Percentiles rank a stretch among this genome's conserved stretches.
Evolutionary conservation across 2,888 invertebrate species (phyloP).

Genomic region (Argyra leucocephala): DNA sequence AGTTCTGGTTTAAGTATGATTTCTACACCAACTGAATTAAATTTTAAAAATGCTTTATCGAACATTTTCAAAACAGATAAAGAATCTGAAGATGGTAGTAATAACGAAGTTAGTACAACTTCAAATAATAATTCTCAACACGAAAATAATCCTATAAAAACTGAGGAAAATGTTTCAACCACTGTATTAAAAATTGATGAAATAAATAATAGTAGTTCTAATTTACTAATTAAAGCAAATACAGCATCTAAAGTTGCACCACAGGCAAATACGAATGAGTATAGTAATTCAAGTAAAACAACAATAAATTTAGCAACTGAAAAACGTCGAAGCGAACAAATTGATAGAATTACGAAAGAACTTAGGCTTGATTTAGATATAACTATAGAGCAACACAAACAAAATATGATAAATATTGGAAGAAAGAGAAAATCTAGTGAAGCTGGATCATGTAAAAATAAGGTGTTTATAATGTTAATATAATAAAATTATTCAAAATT

Average conservation of each 20-base stretch:
- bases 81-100: neutral
- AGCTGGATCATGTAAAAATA: neutral
- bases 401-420: slow-evolving; percentile 10
- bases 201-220: neutral
- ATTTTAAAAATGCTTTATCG: neutral
- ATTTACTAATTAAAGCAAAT: neutral
- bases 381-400: slow-evolving; percentile 4
- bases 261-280: neutral
- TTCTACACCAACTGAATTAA: neutral
- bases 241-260: no score
- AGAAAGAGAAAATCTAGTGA: neutral
- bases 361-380: neutral
- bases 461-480: neutral
- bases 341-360: neutral
- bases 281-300: neutral
- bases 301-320: neutral
- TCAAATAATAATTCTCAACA: neutral
- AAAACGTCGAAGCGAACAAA: neutral
- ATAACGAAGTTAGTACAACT: neutral
- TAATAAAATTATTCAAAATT: slow-evolving; percentile 40
- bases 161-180: neutral
- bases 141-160: neutral
- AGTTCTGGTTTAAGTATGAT: slow-evolving; percentile 25
- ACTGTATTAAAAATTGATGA: neutral
- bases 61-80: neutral